Base-by-base conservation (phyloP, 2,797 vertebrate species). In the Leuciscus waleckii region DNA sequence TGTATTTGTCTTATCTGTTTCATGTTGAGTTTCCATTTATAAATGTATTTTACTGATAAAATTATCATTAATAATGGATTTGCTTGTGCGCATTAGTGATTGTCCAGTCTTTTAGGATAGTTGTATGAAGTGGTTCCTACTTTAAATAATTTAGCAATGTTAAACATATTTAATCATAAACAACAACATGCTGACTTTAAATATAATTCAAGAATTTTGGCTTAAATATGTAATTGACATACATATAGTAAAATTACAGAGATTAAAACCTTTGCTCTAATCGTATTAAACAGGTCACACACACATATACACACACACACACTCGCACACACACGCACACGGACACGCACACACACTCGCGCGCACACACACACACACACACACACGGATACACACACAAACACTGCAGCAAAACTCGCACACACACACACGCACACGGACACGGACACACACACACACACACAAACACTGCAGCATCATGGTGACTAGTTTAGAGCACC, bases 351-450 rank as follows among this genome's bases (percentile, higher is more conserved):
- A 21, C 51, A 9, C 6, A 21, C 19, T 4, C 32, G 2, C 32
- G 0, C 3, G 2, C 3, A 0, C 32, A 3, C 5, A 2, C 21
- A 23, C 1, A 21, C 56, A 10, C 8, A 7, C 51, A 21, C 19
- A 21, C 51, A 8, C 26, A 67, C 65, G 29, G 29, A 32, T 14
- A 67, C 29, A 8, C 2, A 54, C 19, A 21, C 6, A 29, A 29
- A 29, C 29, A 29, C 29, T 29, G 29, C 29, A 29, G 29, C 29
- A 29, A 29, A 29, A 29, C 29, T 29, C 29, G 29, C 29, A 54
- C 19, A 54, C 13, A 17, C 19, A 21, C 7, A 54, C 51, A 21
- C 51, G 3, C 17, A 21, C 51, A 54, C 1, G 29, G 29, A 29
- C 29, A 29, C 29, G 29, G 29, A 29, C 19, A 21, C 51, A 3